Conservation (phyloP, 1,140 invertebrate species). For the Papilio helenus region DNA sequence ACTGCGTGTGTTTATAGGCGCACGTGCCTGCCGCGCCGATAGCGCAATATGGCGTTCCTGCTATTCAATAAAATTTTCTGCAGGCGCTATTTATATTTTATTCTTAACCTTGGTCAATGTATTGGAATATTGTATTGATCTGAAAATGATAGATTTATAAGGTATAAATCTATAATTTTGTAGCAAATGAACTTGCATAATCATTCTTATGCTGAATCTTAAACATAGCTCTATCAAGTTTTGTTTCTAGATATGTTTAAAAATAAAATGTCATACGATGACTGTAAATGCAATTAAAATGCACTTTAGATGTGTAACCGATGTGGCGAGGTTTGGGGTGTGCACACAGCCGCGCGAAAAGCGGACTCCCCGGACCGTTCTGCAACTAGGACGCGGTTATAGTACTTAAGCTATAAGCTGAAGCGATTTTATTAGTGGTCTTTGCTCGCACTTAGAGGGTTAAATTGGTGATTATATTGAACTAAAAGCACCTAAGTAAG, state of each 20-base stretch:
- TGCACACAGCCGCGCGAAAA: not conserved
- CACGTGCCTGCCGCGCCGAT: conserved; percentile 38
- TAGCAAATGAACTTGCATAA: no score
- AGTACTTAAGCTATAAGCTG: not conserved
- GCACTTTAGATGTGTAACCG: not conserved
- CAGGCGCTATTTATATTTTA: conserved; percentile 17
- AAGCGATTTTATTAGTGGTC: conserved; percentile 1
- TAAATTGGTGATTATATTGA: no score
- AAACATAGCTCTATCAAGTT: no score
- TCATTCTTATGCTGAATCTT: no score
- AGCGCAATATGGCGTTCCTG: conserved; percentile 42
- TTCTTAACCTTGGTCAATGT: not conserved
- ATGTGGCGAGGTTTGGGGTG: not conserved
- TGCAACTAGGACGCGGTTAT: conserved; percentile 12
- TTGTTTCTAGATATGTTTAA: no score
- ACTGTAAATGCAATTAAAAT: not conserved
- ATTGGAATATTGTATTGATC: not conserved
- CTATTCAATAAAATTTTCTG: conserved; percentile 37
- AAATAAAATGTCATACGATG: not conserved
- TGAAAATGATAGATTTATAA: not conserved
- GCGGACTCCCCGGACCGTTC: not conserved
- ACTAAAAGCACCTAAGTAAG: no score
- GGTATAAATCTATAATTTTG: no score
- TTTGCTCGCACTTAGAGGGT: not conserved
- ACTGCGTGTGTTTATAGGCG: conserved; percentile 1